A percentile compares a stretch with the other conserved stretches of the same genome.
phyloP scores from a whole-genome alignment of 2,888 invertebrate species.

The Cheilosia grossa region DNA sequence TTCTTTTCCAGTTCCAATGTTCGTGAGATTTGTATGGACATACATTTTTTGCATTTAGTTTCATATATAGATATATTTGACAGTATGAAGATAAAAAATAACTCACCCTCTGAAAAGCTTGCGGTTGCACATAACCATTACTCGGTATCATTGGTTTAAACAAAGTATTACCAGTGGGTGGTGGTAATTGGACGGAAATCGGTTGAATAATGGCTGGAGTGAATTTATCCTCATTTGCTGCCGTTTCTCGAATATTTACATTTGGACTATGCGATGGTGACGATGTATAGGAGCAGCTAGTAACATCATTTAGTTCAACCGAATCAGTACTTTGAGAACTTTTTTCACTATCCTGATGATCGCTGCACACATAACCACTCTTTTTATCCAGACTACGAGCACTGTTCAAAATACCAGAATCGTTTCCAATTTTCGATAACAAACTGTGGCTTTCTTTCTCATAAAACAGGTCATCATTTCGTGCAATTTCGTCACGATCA shows the following conservation, averaged over 20 bases:
- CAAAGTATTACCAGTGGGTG: conserved; percentile 70
- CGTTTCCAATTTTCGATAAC: conserved; percentile 70
- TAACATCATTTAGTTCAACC: conserved; percentile 77
- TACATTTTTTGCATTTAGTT: too few species aligned
- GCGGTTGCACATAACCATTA: conserved; percentile 77
- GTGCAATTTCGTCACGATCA: conserved; percentile 69
- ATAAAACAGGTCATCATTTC: conserved; percentile 74
- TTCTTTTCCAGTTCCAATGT: too few species aligned
- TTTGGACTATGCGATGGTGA: conserved; percentile 71
- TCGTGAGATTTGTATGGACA: too few species aligned
- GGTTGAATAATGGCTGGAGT: conserved; percentile 49
- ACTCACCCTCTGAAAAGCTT: conserved; percentile 76
- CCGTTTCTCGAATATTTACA: conserved; percentile 28
- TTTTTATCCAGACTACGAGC: conserved; percentile 63
- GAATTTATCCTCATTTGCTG: conserved; percentile 36
- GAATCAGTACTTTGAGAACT: conserved; percentile 75
- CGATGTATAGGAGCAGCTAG: conserved; percentile 69
- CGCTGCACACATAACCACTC: conserved; percentile 56
- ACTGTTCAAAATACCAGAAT: conserved; percentile 59
- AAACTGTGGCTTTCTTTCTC: conserved; percentile 76
- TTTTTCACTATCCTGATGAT: conserved; percentile 69
- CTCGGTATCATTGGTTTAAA: conserved; percentile 65
- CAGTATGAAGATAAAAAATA: background rate
- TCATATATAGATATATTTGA: background rate
- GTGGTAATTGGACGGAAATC: conserved; percentile 52